These are phyloP conservation scores for Trichopria drosophilae DNA, from an alignment of 2,888 invertebrate genomes.

Conservation along the genomic window DNA sequence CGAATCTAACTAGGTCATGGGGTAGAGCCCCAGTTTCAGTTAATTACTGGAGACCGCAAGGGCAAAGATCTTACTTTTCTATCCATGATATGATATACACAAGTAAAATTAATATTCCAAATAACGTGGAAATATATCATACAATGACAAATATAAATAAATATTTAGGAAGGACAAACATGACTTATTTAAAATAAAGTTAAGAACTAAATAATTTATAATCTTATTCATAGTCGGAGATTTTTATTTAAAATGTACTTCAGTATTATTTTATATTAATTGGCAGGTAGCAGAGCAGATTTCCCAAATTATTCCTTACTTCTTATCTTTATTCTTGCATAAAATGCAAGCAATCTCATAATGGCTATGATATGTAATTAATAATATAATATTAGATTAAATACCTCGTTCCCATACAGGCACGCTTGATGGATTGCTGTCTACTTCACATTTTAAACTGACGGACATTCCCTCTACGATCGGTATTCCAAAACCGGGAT, in stretches of 20 bases:
- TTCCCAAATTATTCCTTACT: background rate
- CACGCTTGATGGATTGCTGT: slow-evolving; percentile 86
- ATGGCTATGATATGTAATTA: background rate
- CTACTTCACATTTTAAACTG: slow-evolving; percentile 88
- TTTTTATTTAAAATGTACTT: too few species aligned
- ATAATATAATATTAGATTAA: background rate
- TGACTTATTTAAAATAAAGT: background rate
- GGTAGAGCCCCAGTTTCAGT: too few species aligned
- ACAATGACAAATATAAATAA: background rate
- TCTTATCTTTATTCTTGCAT: background rate
- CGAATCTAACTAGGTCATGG: too few species aligned
- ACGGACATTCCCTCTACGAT: slow-evolving; percentile 86
- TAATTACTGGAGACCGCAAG: too few species aligned
- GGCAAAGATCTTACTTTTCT: too few species aligned
- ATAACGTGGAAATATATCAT: background rate
- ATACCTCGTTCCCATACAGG: slow-evolving; percentile 78
- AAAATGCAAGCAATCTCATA: background rate
- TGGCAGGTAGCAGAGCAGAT: too few species aligned
- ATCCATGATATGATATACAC: too few species aligned
- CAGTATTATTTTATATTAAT: too few species aligned
- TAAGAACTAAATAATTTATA: background rate
- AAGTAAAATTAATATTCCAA: too few species aligned
- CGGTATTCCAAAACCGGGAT: slow-evolving; percentile 90
- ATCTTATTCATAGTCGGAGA: background rate
- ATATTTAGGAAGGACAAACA: background rate